Percentiles rank a stretch among this genome's conserved stretches.
phyloP scores from a whole-genome alignment of 2,797 vertebrate genomes.

The Buceros bicornis region DNA sequence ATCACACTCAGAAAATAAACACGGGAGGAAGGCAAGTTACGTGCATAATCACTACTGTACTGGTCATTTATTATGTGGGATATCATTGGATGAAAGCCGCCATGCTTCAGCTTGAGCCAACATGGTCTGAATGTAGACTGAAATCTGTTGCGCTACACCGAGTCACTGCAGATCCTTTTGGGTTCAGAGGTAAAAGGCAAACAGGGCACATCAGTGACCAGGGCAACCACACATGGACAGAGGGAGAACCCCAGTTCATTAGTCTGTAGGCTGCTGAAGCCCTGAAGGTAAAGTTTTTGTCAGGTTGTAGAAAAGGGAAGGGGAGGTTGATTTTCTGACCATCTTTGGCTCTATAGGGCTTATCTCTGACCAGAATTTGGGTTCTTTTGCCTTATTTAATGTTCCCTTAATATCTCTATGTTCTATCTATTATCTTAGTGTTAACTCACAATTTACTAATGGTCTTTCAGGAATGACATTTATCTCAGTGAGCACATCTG shows the following conservation, averaged over 20 bases:
- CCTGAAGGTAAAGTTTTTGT: neutral
- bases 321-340: neutral
- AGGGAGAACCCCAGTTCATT: neutral
- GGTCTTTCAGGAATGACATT: neutral
- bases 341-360: neutral
- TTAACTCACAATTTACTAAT: neutral
- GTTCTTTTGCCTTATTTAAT: neutral
- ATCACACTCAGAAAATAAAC: neutral
- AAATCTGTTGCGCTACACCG: neutral
- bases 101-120: neutral
- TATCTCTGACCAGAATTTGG: neutral
- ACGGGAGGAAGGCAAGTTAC: neutral
- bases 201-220: accelerated
- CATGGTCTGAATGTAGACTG: neutral
- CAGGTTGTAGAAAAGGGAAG: neutral
- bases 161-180: neutral
- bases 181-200: neutral
- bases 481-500: neutral
- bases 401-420: neutral
- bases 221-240: accelerated
- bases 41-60: neutral
- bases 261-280: neutral
- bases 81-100: neutral
- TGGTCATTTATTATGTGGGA: neutral
- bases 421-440: neutral